Evolutionary conservation across 2,113 vertebrate genomes (phyloP), one percentile per base, ranked within the genome.

Genomic region (Hippocampus barbouri): DNA sequence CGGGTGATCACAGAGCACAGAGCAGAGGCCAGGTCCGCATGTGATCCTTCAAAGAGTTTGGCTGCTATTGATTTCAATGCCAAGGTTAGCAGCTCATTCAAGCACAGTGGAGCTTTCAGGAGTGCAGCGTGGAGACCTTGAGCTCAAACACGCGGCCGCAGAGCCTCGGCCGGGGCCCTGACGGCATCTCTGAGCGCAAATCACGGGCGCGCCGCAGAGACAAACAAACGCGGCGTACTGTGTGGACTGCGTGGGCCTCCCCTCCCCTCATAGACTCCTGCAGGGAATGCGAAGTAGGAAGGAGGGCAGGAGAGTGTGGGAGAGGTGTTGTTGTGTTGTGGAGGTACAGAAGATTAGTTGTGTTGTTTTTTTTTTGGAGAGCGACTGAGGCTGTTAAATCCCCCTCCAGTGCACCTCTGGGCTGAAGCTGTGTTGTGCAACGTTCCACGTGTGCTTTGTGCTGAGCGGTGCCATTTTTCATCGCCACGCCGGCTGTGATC

Each of bases 41-140:
- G 92, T 92, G 91, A 92, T 93, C 93, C 92, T 93, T 93, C 92
- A 93, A 93, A 93, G 91, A 92, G 89, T 93, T 93, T 91, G 92
- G 90, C 91, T 92, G 86, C 86, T 92, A 93, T 93, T 92, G 92
- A 93, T 93, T 93, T 66, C 92, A 90, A 89, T 93, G 92, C 92
- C 92, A 92, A 92, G 92, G 92, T 92, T 91, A 90, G 90, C 89
- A 84, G 88, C 91, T 90, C 90, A 90, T 91, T 92, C 91, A 91
- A 89, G 88, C 90, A 89, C 90, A 91, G 91, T 90, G 89, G 85
- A 89, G 92, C 90, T 92, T 92, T 92, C 90, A 89, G 92, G 90
- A 91, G 41, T n/a, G 90, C 91, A 90, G 90, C 91, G 84, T 84
- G 80, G 89, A 91, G 92, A 93, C 92, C 92, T 93, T 92, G 91